These are phyloP conservation scores for Astyanax mexicanus DNA, from an alignment of 2,797 vertebrate species.

Conservation along the genomic window DNA sequence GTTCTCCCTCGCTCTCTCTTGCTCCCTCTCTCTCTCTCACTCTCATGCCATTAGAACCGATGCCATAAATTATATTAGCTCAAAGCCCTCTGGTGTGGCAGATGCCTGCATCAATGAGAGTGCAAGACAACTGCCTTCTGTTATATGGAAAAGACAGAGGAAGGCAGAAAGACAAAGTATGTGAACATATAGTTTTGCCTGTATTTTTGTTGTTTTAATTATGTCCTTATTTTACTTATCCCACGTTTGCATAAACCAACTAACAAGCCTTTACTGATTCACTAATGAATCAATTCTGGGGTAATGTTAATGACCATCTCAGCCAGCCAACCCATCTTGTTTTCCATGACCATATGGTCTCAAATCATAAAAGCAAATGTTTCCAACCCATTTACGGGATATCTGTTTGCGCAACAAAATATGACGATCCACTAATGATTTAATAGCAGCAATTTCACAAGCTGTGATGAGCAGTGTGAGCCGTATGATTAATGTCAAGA, in stretches of 20 bases:
- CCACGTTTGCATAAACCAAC: neutral
- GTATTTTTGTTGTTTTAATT: neutral
- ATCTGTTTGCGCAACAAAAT: neutral
- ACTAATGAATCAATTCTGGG: neutral
- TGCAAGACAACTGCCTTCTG: constrained; percentile 16
- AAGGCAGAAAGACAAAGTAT: constrained; percentile 40
- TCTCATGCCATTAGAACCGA: constrained; percentile 66
- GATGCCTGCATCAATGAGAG: constrained; percentile 13
- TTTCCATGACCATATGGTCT: constrained; percentile 8
- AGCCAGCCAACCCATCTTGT: neutral
- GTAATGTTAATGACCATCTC: neutral
- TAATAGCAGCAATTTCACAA: constrained; percentile 14
- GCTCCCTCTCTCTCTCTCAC: too few species aligned
- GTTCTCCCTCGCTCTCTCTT: neutral
- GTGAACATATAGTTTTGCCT: neutral
- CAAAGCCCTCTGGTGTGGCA: constrained; percentile 58
- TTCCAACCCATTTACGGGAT: neutral
- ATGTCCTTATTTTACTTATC: neutral
- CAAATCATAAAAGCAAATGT: neutral
- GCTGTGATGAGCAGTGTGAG: constrained; percentile 3
- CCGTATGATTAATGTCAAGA: neutral
- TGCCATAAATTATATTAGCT: constrained; percentile 75
- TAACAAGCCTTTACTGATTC: neutral
- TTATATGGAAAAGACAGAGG: constrained; percentile 17
- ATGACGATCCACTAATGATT: neutral